Conservation (phyloP, 2,113 vertebrate species). For the Campylomormyrus numenius region DNA sequence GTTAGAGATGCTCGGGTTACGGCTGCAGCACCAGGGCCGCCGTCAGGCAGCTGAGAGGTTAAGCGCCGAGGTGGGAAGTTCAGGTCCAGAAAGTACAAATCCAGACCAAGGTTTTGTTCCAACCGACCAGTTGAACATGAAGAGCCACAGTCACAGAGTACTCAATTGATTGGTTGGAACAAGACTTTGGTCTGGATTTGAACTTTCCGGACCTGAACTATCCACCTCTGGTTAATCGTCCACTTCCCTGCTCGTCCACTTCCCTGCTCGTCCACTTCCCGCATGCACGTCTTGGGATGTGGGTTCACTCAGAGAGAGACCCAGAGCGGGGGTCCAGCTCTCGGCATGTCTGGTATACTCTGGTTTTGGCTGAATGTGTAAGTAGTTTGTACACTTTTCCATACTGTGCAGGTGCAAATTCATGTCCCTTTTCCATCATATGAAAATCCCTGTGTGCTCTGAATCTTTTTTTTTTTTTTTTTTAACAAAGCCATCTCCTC, state of each 20-base stretch:
- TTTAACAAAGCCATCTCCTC: not conserved
- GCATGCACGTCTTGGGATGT: not conserved
- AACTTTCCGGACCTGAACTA: not conserved
- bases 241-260: not conserved
- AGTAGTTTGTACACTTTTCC: not conserved
- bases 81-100: not conserved
- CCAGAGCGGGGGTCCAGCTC: not conserved
- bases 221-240: not conserved
- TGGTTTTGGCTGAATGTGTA: not conserved
- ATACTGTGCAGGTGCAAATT: not conserved
- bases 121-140: not conserved
- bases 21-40: not conserved
- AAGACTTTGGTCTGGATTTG: not conserved
- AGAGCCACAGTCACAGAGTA: not conserved
- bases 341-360: not conserved
- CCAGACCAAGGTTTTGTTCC: not conserved
- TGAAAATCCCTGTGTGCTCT: not conserved
- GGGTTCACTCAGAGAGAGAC: not conserved
- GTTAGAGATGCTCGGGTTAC: not conserved
- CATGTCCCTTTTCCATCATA: not conserved
- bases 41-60: not conserved
- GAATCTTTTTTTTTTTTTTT: not conserved
- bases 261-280: not conserved
- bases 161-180: not conserved
- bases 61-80: not conserved